Conservation (phyloP, 2,113 vertebrate genomes). For the Gavialis gangeticus region DNA sequence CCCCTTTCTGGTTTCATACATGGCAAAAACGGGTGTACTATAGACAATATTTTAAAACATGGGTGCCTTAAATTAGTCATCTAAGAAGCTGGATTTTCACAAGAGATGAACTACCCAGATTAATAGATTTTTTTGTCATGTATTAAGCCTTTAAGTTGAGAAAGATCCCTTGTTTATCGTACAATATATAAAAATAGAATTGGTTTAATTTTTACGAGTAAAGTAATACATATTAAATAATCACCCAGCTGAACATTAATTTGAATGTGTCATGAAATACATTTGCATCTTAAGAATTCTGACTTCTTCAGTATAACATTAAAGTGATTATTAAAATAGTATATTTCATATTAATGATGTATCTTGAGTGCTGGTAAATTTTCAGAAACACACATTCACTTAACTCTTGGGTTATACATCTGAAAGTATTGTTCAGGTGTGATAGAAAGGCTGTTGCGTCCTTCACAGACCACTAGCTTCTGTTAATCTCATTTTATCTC, state of each 20-base stretch:
- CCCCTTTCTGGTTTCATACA: not conserved
- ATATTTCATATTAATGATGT: constrained; percentile 8
- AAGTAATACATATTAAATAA: constrained; percentile 45
- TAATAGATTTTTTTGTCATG: not conserved
- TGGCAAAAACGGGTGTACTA: not conserved
- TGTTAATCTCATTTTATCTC: constrained; percentile 76
- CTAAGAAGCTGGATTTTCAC: not conserved
- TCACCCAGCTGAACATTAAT: constrained; percentile 8
- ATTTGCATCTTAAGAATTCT: constrained; percentile 38
- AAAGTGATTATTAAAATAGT: not conserved
- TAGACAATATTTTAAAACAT: not conserved
- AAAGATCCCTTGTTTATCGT: not conserved
- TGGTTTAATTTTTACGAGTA: constrained; percentile 19
- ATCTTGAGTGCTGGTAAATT: constrained; percentile 7
- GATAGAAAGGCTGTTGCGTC: constrained; percentile 58
- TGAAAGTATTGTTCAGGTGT: constrained; percentile 51
- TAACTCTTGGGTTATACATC: constrained; percentile 47
- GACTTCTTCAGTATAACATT: not conserved
- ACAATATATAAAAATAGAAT: not conserved
- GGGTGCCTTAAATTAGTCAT: not conserved
- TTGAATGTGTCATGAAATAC: constrained; percentile 6
- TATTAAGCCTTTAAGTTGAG: not conserved
- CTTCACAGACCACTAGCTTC: constrained; percentile 76
- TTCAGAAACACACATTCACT: constrained; percentile 16
- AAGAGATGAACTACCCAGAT: not conserved